These are phyloP conservation scores for Hypomecis punctinalis DNA, from an alignment of 2,888 invertebrate genomes.

Conservation along the genomic window DNA sequence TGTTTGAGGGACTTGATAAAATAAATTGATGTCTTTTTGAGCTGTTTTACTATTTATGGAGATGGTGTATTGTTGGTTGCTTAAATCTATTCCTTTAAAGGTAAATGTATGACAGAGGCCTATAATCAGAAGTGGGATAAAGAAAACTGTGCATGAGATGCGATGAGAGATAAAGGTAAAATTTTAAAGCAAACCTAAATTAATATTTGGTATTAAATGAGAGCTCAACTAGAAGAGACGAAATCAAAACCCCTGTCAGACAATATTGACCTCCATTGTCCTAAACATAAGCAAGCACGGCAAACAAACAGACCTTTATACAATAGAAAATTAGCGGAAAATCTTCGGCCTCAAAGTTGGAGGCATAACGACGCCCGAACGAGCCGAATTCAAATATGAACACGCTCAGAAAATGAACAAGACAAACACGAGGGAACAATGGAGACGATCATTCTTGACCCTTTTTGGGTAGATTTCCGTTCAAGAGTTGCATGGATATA, in stretches of 20 bases:
- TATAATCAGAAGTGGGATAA: not conserved
- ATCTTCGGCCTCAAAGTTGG: conserved; percentile 61
- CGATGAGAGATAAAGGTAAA: not conserved
- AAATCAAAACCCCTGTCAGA: conserved; percentile 24
- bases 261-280: conserved; percentile 33
- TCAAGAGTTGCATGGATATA: not conserved
- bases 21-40: conserved; percentile 30
- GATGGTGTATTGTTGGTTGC: not conserved
- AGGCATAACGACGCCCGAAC: conserved; percentile 52
- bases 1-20: conserved; percentile 22
- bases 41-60: conserved; percentile 18
- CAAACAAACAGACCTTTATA: conserved; percentile 40
- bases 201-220: not conserved
- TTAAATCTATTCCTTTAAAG: not conserved
- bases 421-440: conserved; percentile 76
- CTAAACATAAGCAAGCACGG: conserved; percentile 35
- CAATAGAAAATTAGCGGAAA: conserved; percentile 59
- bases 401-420: conserved; percentile 65
- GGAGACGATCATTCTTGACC: conserved; percentile 57
- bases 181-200: not conserved
- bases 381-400: conserved; percentile 76
- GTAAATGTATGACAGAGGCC: too few species aligned
- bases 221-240: not conserved
- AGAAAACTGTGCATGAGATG: too few species aligned
- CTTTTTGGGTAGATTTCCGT: conserved; percentile 50